Evolutionary conservation across 2,797 vertebrate genomes (phyloP), one percentile per base, ranked within the genome.

Genomic region (Coregonus ussuriensis): DNA sequence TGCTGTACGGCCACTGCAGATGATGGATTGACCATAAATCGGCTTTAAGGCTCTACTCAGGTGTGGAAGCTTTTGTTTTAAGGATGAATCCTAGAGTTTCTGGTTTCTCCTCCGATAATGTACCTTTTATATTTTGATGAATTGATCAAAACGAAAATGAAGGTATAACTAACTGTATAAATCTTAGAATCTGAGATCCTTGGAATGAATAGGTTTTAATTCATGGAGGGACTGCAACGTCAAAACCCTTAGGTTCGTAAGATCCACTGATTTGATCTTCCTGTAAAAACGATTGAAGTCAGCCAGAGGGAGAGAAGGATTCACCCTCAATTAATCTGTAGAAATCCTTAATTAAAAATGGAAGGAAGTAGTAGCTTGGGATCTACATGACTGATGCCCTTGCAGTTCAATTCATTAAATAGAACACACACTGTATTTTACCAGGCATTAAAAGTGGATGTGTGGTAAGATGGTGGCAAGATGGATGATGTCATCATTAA

Each of bases 281-380:
- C 80, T 86, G 86, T 83, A 87, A 83, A 83, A 68, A 81, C 78
- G 82, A 67, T 85, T 76, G 80, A 83, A 86, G 88, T 87, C 89
- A 90, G 41, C 81, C 76, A 59, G 88, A 86, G 84, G 85, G 81
- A 88, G 79, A 69, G 82, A 86, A 82, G 71, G 89, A 92, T 91
- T 89, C 90, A 82, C 87, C 74, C 35, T 85, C 91, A 91, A 88
- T 92, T 92, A 89, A 93, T 91, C 88, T 87, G 83, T 66, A 79
- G 80, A 90, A 84, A 84, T 83, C 78, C 69, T 78, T 81, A 90
- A 92, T 91, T 77, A 89, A 91, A 90, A 84, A 83, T 71, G 77
- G 78, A 82, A 84, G 86, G 88, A 84, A 86, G 84, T 79, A 81
- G 81, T 84, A 71, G 70, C 80, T 78, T 84, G 79, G 88, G 79